Conservation (phyloP, 2,888 invertebrate species). For the Cantharis flavilabris region DNA sequence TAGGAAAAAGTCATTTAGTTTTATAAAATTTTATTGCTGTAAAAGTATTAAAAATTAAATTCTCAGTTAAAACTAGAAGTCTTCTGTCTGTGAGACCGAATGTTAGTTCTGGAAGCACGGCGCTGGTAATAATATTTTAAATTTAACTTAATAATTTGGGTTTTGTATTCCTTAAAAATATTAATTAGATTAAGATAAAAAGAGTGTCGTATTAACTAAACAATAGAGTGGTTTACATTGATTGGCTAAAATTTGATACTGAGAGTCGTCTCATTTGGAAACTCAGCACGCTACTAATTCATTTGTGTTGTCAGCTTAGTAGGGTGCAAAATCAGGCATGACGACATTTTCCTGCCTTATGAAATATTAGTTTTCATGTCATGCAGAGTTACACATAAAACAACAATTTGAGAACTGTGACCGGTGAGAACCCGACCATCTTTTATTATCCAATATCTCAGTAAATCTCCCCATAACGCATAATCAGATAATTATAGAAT, state of each 20-base stretch:
- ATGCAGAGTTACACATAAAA: neutral
- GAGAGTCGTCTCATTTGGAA: neutral
- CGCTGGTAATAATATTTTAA: too few relatives aligned
- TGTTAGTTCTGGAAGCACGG: too few relatives aligned
- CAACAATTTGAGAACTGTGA: neutral
- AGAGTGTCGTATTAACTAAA: neutral
- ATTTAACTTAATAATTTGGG: too few relatives aligned
- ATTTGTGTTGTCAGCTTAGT: neutral
- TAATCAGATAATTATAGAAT: too few relatives aligned
- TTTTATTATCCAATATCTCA: neutral
- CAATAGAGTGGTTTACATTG: neutral
- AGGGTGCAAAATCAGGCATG: neutral
- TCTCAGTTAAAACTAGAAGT: too few relatives aligned
- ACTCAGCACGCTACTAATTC: neutral
- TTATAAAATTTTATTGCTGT: too few relatives aligned
- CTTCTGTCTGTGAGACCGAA: too few relatives aligned
- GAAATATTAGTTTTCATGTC: neutral
- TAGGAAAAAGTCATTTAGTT: too few relatives aligned
- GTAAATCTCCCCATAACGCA: too few relatives aligned
- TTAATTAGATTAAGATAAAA: neutral
- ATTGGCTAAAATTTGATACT: neutral
- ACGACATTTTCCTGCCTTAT: neutral
- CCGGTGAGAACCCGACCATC: neutral
- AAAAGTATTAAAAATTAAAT: too few relatives aligned
- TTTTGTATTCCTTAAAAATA: neutral